Percentiles rank a stretch among this genome's conserved stretches.
These are phyloP conservation scores for Cosmopolites sordidus DNA, from an alignment of 2,888 invertebrate genomes.

Conservation along the genomic window DNA sequence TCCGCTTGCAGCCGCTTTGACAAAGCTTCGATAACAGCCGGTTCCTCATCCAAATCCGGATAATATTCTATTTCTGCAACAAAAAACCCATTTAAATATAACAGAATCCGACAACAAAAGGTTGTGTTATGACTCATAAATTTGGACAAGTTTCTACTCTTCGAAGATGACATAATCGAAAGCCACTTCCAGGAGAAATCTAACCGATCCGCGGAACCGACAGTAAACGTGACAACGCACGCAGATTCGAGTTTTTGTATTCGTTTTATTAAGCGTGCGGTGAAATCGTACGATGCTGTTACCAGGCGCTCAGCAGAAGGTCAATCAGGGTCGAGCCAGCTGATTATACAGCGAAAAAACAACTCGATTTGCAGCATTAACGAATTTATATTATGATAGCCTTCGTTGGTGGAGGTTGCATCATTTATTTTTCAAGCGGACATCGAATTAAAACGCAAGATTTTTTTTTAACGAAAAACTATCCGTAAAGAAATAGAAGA, in stretches of 20 bases:
- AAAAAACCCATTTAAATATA: too few relatives aligned
- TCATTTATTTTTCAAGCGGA: background rate
- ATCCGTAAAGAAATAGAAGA: too few relatives aligned
- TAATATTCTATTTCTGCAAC: constrained; percentile 34
- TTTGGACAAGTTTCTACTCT: too few relatives aligned
- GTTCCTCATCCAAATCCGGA: constrained; percentile 44
- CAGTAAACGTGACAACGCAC: background rate
- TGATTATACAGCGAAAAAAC: constrained; percentile 15
- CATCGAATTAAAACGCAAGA: background rate
- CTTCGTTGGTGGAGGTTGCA: background rate
- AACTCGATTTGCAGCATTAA: background rate
- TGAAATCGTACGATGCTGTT: constrained; percentile 19
- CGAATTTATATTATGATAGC: background rate
- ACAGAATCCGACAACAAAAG: too few relatives aligned
- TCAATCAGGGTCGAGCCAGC: constrained; percentile 24
- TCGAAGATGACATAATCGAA: background rate
- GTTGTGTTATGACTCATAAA: too few relatives aligned
- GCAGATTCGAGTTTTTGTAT: background rate
- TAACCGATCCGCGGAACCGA: background rate
- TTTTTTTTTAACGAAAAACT: background rate
- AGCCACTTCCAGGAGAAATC: background rate
- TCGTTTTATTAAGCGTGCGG: too few relatives aligned
- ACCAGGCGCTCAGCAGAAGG: constrained; percentile 29
- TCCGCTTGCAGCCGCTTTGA: constrained; percentile 72
- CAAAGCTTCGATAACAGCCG: constrained; percentile 63